Evolutionary conservation across 2,797 vertebrate genomes (phyloP).

Genomic region (Labroides dimidiatus): DNA sequence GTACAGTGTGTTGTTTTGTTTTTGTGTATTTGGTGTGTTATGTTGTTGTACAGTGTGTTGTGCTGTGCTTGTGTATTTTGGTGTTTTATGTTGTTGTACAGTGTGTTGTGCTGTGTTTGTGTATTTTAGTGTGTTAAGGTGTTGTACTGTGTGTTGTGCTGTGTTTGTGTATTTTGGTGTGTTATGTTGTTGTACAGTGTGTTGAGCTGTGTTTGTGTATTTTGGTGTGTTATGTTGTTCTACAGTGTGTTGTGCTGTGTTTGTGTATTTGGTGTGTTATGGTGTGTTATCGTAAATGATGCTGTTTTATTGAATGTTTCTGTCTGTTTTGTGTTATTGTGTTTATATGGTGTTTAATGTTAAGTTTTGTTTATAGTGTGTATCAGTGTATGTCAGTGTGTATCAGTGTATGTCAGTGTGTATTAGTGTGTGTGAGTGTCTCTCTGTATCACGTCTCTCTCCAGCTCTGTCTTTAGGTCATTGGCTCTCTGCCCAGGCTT

Average conservation of each 20-base stretch:
- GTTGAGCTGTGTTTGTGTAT: background rate
- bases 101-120: background rate
- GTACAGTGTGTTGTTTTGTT: background rate
- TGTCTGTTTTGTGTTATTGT: no score
- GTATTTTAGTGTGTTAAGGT: background rate
- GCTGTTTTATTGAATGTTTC: background rate
- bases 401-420: no score
- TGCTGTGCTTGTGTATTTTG: background rate
- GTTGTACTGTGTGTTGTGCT: no score
- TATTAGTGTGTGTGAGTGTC: conserved; percentile 40
- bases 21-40: no score
- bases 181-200: no score
- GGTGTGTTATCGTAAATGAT: background rate
- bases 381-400: conserved; percentile 7
- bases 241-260: background rate
- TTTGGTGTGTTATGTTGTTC: background rate
- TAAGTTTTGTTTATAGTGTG: background rate
- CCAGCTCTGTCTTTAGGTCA: conserved; percentile 44
- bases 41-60: background rate
- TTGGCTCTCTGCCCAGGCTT: conserved; percentile 52
- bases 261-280: no score
- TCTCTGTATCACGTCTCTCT: conserved; percentile 41
- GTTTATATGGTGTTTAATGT: no score
- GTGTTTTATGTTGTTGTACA: background rate
- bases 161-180: background rate